phyloP scores from a whole-genome alignment of 2,888 invertebrate genomes.

The Liopterus haemorrhoidalis region DNA sequence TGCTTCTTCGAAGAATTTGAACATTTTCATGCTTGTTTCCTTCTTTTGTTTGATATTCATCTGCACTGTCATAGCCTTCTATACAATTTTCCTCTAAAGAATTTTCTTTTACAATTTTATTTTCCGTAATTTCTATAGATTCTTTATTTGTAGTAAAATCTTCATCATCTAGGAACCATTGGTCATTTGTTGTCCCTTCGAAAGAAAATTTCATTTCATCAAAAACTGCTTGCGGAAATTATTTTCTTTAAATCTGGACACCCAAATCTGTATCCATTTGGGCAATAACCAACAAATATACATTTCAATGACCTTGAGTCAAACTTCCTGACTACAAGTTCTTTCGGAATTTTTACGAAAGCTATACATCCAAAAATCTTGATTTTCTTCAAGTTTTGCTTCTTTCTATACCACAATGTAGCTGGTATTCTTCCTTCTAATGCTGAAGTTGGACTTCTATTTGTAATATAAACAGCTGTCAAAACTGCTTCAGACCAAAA shows the following conservation, averaged over 20 bases:
- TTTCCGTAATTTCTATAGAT: no score
- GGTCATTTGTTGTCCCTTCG: constrained; percentile 1
- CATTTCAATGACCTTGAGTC: constrained; percentile 24
- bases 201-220: constrained; percentile 9
- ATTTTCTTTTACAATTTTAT: neutral
- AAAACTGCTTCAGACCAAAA: constrained; percentile 38
- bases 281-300: constrained; percentile 25
- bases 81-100: neutral
- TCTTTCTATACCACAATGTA: constrained; percentile 21
- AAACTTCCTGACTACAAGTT: constrained; percentile 27
- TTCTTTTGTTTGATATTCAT: neutral
- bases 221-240: neutral
- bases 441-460: constrained; percentile 37
- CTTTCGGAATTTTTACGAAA: constrained; percentile 24
- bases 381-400: constrained; percentile 26
- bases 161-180: constrained; percentile 1
- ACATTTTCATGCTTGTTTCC: neutral
- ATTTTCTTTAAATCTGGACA: constrained; percentile 8
- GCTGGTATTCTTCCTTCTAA: constrained; percentile 28
- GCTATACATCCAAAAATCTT: constrained; percentile 29
- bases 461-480: constrained; percentile 38
- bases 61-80: neutral
- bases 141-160: neutral
- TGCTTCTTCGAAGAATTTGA: neutral
- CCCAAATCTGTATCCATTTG: constrained; percentile 26